Evolutionary conservation across 1,140 invertebrate genomes (phyloP), one percentile per base, ranked within the genome.

Genomic region (Drosophila sp.): DNA sequence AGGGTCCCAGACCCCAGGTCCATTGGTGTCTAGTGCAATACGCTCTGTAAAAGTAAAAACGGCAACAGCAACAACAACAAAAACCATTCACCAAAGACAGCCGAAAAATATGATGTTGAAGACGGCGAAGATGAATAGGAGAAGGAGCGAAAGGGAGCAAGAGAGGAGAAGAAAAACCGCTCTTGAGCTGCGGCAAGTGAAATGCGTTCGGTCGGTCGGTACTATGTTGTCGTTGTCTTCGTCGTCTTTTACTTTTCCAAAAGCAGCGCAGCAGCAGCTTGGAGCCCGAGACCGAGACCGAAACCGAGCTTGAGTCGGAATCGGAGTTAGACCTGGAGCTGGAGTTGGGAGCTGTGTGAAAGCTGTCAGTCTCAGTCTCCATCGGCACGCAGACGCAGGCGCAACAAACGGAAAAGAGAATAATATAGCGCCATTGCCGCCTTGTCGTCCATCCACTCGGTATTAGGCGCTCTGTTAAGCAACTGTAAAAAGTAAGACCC

Each of bases 331-430:
- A 65, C 54, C 55, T 47, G 32, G 40, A 60, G 70, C 60, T 25
- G 44, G 25, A 63, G 64, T 72, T 63, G 72, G 68, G 63, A 74
- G 80, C 79, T 81, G 79, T 78, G 79, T 81, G 80, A 82, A 84
- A 85, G 78, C 81, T 77, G 80, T 87, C 83, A 89, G 84, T 89
- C 84, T 87, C 83, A 89, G 84, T 89, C 84, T 89, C 66, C 71
- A 54, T 79, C 74, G 71, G 84, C 71, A 89, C 70, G 78, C 66
- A 72, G 76, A 76, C 72, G 84, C 84, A 89, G 73, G 70, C 84
- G 76, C 79, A 79, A 56, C 70, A 67, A 61, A 60, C 62, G 57
- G 35, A 66, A 50, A 33, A 60, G 58, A 54, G 44, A 41, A 58
- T 66, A 38, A 10, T 38, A 11, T 4, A 64, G 58, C 33, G 72